Percentiles rank a stretch among this genome's conserved stretches.
Conservation (phyloP, 2,888 invertebrate species). For the Furcula furcula region DNA sequence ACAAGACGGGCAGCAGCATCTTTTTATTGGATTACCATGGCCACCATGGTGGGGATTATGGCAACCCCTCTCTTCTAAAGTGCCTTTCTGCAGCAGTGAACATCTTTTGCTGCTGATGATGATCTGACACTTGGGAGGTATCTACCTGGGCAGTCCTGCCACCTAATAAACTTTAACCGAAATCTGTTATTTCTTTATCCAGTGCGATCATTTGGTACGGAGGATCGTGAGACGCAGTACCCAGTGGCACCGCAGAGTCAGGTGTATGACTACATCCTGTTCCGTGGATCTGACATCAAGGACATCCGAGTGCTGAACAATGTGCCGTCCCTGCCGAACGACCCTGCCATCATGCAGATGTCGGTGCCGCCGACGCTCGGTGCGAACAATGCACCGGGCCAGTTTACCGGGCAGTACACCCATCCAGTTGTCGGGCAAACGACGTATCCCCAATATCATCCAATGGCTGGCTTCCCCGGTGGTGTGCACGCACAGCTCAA, state of each 20-base stretch:
- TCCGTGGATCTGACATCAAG: conserved; percentile 99
- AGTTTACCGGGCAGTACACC: conserved; percentile 83
- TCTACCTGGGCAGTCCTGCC: too few relatives aligned
- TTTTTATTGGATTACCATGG: too few relatives aligned
- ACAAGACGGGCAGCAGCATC: too few relatives aligned
- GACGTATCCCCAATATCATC: conserved; percentile 73
- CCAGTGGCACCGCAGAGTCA: conserved; percentile 98
- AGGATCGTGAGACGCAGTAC: conserved; percentile 97
- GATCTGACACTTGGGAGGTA: too few relatives aligned
- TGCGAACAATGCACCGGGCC: conserved; percentile 82
- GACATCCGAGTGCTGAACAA: conserved; percentile 98
- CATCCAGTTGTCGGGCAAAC: conserved; percentile 87
- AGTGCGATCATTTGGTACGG: conserved; percentile 99
- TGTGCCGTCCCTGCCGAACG: conserved; percentile 93
- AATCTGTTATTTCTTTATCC: conserved; percentile 32
- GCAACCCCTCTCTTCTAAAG: too few relatives aligned
- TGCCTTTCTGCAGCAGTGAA: too few relatives aligned
- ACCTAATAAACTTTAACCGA: conserved; percentile 11
- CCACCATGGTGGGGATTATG: too few relatives aligned
- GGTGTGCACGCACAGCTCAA: conserved; percentile 68
- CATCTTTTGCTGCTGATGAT: too few relatives aligned
- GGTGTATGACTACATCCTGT: conserved; percentile 99
- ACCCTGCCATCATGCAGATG: conserved; percentile 98
- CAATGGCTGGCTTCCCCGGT: conserved; percentile 77
- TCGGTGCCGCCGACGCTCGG: conserved; percentile 88